Base-by-base conservation (phyloP, 2,888 invertebrate genomes). In the Bruchidius siliquastri region DNA sequence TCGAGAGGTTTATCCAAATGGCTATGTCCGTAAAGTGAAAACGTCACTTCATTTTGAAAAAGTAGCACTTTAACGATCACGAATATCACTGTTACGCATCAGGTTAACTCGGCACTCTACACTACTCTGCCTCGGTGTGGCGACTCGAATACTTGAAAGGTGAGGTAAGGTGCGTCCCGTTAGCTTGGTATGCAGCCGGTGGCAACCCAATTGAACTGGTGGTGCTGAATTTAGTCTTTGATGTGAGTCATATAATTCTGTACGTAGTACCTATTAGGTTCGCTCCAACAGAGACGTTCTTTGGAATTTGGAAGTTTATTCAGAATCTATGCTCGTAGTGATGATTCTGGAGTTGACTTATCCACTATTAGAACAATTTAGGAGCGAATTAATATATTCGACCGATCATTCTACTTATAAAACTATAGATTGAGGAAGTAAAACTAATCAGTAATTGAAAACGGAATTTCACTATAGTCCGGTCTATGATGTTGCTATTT, bases 141-240 rank as follows among this genome's bases (percentile, higher is more conserved):
- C 78, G 80, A 78, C 76, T 77, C 76, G 79, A 78, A 79, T 76
- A 79, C 79, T 78, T 77, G 81, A 80, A 83, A 84, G 84, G 85
- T 83, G 82, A 84, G 82, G 83, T 83, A 80, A 84, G 84, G 84
- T 82, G 83, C 84, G 84, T 85, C 83, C 85, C 85, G 85, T 85
- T 85, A 85, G 80, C 79, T 83, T 81, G 85, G 84, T 84, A 85
- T 83, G 84, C 80, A 79, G 74, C 72, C 70, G 72, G 73, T 22
- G 72, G 72, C 21, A 20, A 8, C 3, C 18, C 20, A 68, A 68
- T 20, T 68, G 68, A 21, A n/a, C 68, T 21, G 20, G 68, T 49
- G 10, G 1, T 1, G 49, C 18, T 49, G 18, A 49, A 49, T 18
- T 49, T 49, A 49, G 49, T 13, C 49, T 49, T 49, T 13, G 49